Conservation (phyloP, 2,888 invertebrate species). For the Diplolepis rosae region DNA sequence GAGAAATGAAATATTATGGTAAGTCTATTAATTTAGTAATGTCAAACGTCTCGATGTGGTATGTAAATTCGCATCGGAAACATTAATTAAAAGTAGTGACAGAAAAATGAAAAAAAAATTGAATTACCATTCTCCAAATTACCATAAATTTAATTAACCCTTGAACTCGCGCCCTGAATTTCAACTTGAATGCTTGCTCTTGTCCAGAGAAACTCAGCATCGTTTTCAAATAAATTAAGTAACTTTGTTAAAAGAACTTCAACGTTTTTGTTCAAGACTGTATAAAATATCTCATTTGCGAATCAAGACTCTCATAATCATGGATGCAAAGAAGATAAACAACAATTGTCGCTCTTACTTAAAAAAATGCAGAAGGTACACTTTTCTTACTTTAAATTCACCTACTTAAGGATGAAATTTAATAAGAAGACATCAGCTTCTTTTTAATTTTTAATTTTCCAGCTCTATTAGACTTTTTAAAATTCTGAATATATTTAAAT, state of each 20-base stretch:
- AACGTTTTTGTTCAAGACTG: conserved; percentile 20
- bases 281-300: conserved; percentile 28
- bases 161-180: conserved; percentile 31
- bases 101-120: conserved; percentile 23
- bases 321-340: conserved; percentile 24
- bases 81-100: conserved; percentile 29
- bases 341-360: conserved; percentile 16
- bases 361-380: conserved; percentile 10
- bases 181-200: conserved; percentile 24
- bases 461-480: not conserved
- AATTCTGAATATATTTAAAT: not conserved
- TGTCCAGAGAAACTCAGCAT: conserved; percentile 23
- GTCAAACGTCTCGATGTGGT: not conserved
- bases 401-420: not conserved
- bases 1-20: not conserved
- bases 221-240: conserved; percentile 30
- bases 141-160: conserved; percentile 31
- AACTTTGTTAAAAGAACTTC: conserved; percentile 27
- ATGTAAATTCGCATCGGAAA: not conserved
- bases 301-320: conserved; percentile 16
- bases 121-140: conserved; percentile 25
- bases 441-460: too few species aligned
- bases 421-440: not conserved
- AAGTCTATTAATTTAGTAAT: not conserved
- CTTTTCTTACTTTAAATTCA: not conserved